Evolutionary conservation across 2,797 vertebrate species (phyloP), one percentile per base, ranked within the genome.

Genomic region (Premnoplex brunnescens): DNA sequence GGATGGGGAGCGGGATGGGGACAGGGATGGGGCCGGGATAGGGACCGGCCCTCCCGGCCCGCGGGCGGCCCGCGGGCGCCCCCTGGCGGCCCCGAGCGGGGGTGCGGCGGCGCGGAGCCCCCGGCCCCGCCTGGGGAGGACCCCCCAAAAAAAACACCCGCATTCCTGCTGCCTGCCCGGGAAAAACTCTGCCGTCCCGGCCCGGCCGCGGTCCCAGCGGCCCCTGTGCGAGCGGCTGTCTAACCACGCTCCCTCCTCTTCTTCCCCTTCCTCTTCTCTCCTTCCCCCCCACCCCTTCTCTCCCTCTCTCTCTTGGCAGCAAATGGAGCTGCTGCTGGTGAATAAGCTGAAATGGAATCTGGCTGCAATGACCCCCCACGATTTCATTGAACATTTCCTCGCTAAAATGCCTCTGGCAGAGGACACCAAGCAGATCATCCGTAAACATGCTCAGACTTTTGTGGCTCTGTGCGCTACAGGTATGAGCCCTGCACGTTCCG

Each of bases 341-440:
- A 99, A 99, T 98, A 99, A 99, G 95, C 98, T 99, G 96, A 99
- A 99, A 97, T 99, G 99, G 99, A 99, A 99, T 96, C 98, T 99
- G 98, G 99, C 99, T 6, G 99, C 99, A 60, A 99, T 99, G 97
- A 99, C 99, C 22, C 99, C 99, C 56, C 99, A 99, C 59, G 99
- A 99, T 95, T 99, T 99, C 98, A 99, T 99, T 48, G 99, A 99
- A 96, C 99, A 99, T 98, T 99, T 99, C 98, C 98, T 99, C 93
- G 98, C 98, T 98, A 99, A 99, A 97, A 98, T 99, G 98, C 98
- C 98, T 59, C 98, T 99, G 97, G 97, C 98, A 68, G 98, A 98
- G 89, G 99, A 98, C 97, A 99, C 98, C 98, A 99, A 99, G 97
- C 99, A 99, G 98, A 98, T 99, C 97, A 99, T 99, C 95, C 99